phyloP scores from a whole-genome alignment of 2,888 invertebrate genomes.

The Drosophila rellima region DNA sequence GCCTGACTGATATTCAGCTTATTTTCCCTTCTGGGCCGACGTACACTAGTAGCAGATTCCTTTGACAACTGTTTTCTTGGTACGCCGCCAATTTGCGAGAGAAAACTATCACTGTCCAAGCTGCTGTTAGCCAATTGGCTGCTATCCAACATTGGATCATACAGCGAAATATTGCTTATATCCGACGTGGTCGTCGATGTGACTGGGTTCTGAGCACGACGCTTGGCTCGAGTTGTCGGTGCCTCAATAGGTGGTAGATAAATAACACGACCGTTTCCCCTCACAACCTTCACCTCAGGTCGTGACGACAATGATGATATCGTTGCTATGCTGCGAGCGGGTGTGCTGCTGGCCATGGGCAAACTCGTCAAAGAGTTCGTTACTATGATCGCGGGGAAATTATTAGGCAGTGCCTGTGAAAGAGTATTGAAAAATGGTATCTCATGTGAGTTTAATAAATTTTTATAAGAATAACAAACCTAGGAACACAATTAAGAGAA shows the following conservation, averaged over 20 bases:
- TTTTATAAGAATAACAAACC: neutral
- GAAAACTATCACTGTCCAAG: constrained; percentile 56
- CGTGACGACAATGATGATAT: constrained; percentile 35
- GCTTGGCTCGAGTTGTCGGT: constrained; percentile 92
- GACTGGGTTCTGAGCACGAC: constrained; percentile 86
- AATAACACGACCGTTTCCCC: constrained; percentile 91
- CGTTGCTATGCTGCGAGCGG: constrained; percentile 1
- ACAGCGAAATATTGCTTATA: constrained; percentile 42
- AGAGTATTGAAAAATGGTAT: neutral
- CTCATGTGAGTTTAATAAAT: neutral
- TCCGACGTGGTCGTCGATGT: constrained; percentile 39
- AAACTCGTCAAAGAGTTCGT: constrained; percentile 20
- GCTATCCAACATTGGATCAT: constrained; percentile 59
- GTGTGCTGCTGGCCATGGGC: constrained; percentile 65
- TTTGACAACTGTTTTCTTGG: constrained; percentile 66
- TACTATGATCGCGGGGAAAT: constrained; percentile 18
- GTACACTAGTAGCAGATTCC: constrained; percentile 46
- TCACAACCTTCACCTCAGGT: constrained; percentile 89
- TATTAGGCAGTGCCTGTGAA: constrained; percentile 20
- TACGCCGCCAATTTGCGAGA: constrained; percentile 13
- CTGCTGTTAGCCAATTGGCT: constrained; percentile 49
- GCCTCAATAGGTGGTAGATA: constrained; percentile 93
- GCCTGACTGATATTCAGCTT: constrained; percentile 43
- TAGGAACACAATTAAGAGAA: neutral
- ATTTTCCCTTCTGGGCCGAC: constrained; percentile 62